Percentiles rank a stretch among this genome's conserved stretches.
phyloP scores from a whole-genome alignment of 2,888 invertebrate species.

The Agriopis marginaria region DNA sequence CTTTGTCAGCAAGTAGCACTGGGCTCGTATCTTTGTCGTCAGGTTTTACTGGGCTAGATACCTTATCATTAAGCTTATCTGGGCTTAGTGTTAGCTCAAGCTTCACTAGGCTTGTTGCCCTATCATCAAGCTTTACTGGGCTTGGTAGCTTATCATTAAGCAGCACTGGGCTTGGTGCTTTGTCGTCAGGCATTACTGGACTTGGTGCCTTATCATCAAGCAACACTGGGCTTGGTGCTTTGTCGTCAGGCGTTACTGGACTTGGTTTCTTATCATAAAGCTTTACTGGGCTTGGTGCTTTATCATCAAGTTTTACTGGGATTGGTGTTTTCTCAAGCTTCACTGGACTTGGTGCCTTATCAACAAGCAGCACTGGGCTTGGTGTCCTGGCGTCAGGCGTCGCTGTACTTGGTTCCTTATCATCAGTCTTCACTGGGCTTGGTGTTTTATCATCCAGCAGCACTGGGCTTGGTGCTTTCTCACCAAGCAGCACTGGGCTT shows the following conservation, averaged over 20 bases:
- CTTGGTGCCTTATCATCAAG: slow-evolving; percentile 4
- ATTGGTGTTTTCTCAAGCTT: slow-evolving; percentile 30
- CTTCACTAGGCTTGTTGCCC: slow-evolving; percentile 24
- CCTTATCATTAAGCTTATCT: slow-evolving; percentile 11
- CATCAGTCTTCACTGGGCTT: slow-evolving; percentile 12
- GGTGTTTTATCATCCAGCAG: slow-evolving; percentile 28
- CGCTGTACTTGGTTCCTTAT: slow-evolving; percentile 24
- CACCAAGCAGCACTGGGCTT: slow-evolving; percentile 13
- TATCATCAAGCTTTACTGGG: slow-evolving; percentile 18
- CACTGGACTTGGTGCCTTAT: slow-evolving; percentile 23
- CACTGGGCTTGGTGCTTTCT: slow-evolving; percentile 33
- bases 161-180: neutral
- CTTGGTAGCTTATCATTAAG: neutral
- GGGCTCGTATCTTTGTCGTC: slow-evolving; percentile 23
- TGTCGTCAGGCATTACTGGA: neutral
- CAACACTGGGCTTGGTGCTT: slow-evolving; percentile 18
- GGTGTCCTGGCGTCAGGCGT: slow-evolving; percentile 11
- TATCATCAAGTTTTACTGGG: slow-evolving; percentile 11
- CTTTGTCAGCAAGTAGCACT: slow-evolving; percentile 22
- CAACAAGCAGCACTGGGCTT: slow-evolving; percentile 22
- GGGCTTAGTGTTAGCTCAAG: slow-evolving; percentile 6
- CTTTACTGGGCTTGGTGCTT: slow-evolving; percentile 9
- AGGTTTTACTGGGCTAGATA: neutral
- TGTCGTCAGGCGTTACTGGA: slow-evolving; percentile 29
- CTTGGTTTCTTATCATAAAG: slow-evolving; percentile 21